Percentiles rank a stretch among this genome's conserved stretches.
These are phyloP conservation scores for Enteromius anoplus DNA, from an alignment of 2,797 vertebrate genomes.

Conservation along the genomic window DNA sequence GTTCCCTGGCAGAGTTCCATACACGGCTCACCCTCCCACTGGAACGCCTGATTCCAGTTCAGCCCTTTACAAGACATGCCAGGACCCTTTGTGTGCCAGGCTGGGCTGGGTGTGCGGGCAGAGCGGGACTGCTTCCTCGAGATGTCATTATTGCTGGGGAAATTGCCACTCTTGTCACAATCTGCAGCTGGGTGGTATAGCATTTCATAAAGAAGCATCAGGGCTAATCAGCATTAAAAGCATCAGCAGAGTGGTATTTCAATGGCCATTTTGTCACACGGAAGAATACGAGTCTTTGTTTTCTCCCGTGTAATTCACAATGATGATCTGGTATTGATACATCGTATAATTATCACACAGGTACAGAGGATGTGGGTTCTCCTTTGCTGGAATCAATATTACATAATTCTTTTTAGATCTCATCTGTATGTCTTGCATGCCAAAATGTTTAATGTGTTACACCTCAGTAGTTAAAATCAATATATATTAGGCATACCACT, in stretches of 20 bases:
- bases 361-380: neutral
- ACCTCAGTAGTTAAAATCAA: neutral
- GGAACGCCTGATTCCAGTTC: slow-evolving; percentile 59
- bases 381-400: neutral
- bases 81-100: slow-evolving; percentile 69
- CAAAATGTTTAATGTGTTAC: neutral
- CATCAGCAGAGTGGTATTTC: slow-evolving; percentile 34
- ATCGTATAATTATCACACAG: neutral
- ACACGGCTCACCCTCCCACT: slow-evolving; percentile 57
- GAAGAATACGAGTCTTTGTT: slow-evolving; percentile 37
- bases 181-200: slow-evolving; percentile 60
- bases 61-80: slow-evolving; percentile 70
- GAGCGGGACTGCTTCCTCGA: slow-evolving; percentile 55
- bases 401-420: neutral
- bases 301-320: slow-evolving; percentile 17
- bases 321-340: slow-evolving; percentile 32
- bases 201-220: slow-evolving; percentile 51
- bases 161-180: slow-evolving; percentile 59
- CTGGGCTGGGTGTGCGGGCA: slow-evolving; percentile 51
- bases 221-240: slow-evolving; percentile 52
- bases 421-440: neutral
- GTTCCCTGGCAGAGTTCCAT: slow-evolving; percentile 72
- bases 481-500: neutral
- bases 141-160: slow-evolving; percentile 64
- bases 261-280: slow-evolving; percentile 48